These are phyloP conservation scores for Orthonyx spaldingii DNA, from an alignment of 2,113 vertebrate genomes.

Conservation along the genomic window DNA sequence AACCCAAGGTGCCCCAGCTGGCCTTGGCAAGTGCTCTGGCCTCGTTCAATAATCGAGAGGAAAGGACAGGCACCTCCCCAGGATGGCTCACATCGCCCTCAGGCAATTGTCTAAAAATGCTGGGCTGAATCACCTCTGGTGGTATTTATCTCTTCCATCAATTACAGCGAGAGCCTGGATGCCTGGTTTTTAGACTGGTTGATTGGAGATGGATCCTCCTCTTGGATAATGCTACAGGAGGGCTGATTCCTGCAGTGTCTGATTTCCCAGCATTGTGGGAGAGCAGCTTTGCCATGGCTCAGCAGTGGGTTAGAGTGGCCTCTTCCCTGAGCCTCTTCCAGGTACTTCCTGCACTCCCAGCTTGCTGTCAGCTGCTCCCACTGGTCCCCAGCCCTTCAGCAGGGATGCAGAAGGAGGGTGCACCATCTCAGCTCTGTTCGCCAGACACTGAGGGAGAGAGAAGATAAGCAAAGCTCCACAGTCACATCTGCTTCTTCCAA, in stretches of 20 bases:
- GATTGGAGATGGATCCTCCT: not conserved
- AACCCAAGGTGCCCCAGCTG: not conserved
- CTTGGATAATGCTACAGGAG: not conserved
- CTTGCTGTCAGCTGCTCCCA: not conserved
- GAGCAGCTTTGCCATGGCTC: not conserved
- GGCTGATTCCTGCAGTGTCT: not conserved
- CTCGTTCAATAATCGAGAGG: not conserved
- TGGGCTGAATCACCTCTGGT: not conserved
- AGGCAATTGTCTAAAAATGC: not conserved
- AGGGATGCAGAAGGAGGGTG: not conserved
- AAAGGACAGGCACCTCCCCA: not conserved
- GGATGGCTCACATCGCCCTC: not conserved
- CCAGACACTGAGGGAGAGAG: not conserved
- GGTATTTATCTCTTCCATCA: not conserved
- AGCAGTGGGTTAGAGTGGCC: not conserved
- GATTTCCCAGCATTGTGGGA: not conserved
- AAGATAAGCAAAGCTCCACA: not conserved
- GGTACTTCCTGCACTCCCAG: not conserved
- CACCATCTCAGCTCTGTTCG: not conserved
- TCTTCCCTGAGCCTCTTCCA: not conserved
- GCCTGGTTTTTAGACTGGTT: not conserved
- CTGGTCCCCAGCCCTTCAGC: not conserved
- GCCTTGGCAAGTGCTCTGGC: not conserved
- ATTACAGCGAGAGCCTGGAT: not conserved
- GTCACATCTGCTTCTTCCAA: not conserved